A percentile compares a stretch with the other conserved stretches of the same genome.
phyloP scores from a whole-genome alignment of 2,113 vertebrate species.

The Puffinus mauretanicus region DNA sequence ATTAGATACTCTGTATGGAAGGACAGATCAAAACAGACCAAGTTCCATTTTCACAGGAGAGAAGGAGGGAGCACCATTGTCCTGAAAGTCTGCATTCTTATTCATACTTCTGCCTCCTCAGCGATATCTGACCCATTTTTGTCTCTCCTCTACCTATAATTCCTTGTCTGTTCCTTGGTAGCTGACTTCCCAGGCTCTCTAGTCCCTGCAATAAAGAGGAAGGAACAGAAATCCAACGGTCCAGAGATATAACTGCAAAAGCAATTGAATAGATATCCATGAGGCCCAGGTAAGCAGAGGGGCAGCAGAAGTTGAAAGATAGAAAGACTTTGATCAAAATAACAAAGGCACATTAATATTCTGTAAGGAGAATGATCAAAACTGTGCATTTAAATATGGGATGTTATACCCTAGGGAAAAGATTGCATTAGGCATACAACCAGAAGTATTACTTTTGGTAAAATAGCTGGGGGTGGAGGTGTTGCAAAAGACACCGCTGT shows the following conservation, averaged over 20 bases:
- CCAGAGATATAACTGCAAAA: not conserved
- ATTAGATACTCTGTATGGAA: not conserved
- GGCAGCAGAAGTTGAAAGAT: not conserved
- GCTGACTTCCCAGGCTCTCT: not conserved
- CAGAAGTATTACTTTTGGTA: not conserved
- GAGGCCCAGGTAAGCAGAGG: not conserved
- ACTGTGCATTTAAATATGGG: not conserved
- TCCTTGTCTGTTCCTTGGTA: not conserved
- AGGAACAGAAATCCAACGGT: not conserved
- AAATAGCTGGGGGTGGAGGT: not conserved
- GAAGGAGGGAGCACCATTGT: not conserved
- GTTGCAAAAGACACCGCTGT: not conserved
- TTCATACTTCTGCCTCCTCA: not conserved
- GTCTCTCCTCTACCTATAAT: not conserved
- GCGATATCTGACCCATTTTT: not conserved
- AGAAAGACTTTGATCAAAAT: not conserved
- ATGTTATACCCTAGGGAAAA: not conserved
- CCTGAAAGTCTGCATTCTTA: not conserved
- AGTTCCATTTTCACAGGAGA: not conserved
- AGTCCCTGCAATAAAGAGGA: not conserved
- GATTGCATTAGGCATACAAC: not conserved
- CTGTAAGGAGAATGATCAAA: not conserved
- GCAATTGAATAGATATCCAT: not conserved
- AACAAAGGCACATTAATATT: not conserved
- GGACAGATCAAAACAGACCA: not conserved